Evolutionary conservation across 2,113 vertebrate species (phyloP).

Genomic region (Bagarius yarrelli): DNA sequence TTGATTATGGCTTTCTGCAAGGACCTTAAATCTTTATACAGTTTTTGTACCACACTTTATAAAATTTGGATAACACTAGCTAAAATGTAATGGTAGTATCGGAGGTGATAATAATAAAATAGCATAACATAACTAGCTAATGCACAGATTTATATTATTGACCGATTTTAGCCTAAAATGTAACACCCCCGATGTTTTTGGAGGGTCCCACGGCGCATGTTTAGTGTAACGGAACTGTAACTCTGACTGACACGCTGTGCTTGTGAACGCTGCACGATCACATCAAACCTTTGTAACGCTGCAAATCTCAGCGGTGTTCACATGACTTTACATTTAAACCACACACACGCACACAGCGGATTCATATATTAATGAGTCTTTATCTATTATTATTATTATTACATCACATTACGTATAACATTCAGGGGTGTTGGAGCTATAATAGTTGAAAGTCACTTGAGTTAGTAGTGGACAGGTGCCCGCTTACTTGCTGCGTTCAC

Average conservation of each 20-base stretch:
- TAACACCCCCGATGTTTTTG: not conserved
- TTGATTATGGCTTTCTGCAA: not conserved
- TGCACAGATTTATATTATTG: too few species aligned
- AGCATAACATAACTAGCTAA: not conserved
- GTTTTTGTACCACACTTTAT: not conserved
- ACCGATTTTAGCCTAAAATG: not conserved
- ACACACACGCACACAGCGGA: not conserved
- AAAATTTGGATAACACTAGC: not conserved
- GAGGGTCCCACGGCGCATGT: not conserved
- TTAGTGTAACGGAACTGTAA: not conserved
- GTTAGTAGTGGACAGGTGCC: constrained; percentile 2
- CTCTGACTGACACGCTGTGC: not conserved
- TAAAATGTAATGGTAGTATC: too few species aligned
- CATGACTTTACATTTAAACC: too few species aligned
- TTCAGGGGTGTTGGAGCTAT: too few species aligned
- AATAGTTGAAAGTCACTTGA: not conserved
- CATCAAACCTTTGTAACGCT: not conserved
- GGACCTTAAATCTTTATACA: not conserved
- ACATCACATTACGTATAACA: too few species aligned
- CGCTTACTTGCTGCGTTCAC: not conserved
- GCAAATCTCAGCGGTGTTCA: not conserved
- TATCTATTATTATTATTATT: not conserved
- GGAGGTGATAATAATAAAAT: too few species aligned
- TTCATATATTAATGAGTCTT: too few species aligned
- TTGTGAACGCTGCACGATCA: constrained; percentile 4